Base-by-base conservation (phyloP, 92 coral and sea anemone genomes). In the Virgularia gustaviana region DNA sequence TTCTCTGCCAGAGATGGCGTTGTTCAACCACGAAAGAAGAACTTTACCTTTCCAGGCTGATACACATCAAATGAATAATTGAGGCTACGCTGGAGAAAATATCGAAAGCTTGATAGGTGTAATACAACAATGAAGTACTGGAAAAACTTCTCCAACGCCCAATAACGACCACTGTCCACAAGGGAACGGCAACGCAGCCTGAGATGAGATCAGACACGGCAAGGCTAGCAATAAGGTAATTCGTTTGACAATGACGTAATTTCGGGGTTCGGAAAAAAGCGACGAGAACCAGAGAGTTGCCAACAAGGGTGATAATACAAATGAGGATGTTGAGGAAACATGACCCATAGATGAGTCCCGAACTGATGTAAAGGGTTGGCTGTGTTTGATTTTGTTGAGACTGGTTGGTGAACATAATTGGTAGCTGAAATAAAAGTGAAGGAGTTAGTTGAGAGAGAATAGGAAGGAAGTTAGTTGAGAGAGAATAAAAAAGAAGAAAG, bases 31-130 rank as follows among this genome's bases (percentile, higher is more conserved):
- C n/a, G n/a, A n/a, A n/a, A n/a, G n/a, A n/a, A n/a, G n/a, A n/a
- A n/a, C n/a, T 5, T 43, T 22, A 68, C 75, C 75, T 68, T 31
- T 68, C 75, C 3, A 68, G 31, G 34, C 75, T 68, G 7, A 68
- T 68, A 51, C 49, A 49, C 23, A 55, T 55, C 44, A 68, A 68
- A 51, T 68, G 75, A 39, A 27, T 15, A 3, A 68, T 55, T 10
- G 75, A 68, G 0, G 61, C 75, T 25, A 47, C 55, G 4, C 18
- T 27, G 18, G 75, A 68, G 36, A 68, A 51, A 16, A 68, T 32
- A 18, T 68, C 75, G 11, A 55, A 44, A 12, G 36, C 19, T 20
- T 49, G 61, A 49, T 68, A 68, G 9, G 23, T 31, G 9, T 30
- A 30, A n/a, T 68, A 68, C 25, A 12, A 29, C 1, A 47, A 31